Evolutionary conservation across 2,888 invertebrate genomes (phyloP), one percentile per base, ranked within the genome.

Genomic region (Nipponacmea schrenckii): DNA sequence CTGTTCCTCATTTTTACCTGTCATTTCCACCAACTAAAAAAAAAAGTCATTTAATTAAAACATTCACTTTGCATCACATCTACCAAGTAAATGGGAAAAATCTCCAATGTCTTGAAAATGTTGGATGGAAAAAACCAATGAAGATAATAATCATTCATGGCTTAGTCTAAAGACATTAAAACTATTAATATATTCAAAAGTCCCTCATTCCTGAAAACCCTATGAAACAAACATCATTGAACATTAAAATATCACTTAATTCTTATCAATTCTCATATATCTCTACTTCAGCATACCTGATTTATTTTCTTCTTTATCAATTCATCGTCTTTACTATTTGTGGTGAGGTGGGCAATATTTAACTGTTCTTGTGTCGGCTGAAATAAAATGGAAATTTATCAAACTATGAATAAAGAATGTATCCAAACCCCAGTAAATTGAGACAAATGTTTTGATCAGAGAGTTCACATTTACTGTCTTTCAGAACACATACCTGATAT

Each of bases 1-100:
- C 90, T 96, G 95, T 88, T 96, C 96, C 88, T 95, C 95, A 69
- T 94, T 92, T 86, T 94, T 93, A 83, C 94, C 93, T 71, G 97
- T 96, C 92, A 96, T 93, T 89, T 96, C 96, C 92, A 96, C 94
- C 78, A 96, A 92, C 90, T 91, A 80, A 26, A 62, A 70, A 68
- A 24, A 48, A 69, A 67, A 48, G 14, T 62, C 2, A 44, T 17
- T 44, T 12, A 5, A n/a, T n/a, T n/a, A n/a, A 50, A 5, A 17
- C n/a, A 24, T n/a, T 50, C 8, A 48, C 31, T 17, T 15, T 46
- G 5, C 44, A 26, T 24, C n/a, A 44, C 4, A 46, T 20, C n/a
- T 10, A 17, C 26, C 44, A 17, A n/a, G 45, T 20, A 27, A 17
- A 10, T 27, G 39, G 15, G 26, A 17, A 14, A 15, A 14, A 65